Conservation (phyloP, 2,113 vertebrate genomes). For the Chloropsis hardwickii region DNA sequence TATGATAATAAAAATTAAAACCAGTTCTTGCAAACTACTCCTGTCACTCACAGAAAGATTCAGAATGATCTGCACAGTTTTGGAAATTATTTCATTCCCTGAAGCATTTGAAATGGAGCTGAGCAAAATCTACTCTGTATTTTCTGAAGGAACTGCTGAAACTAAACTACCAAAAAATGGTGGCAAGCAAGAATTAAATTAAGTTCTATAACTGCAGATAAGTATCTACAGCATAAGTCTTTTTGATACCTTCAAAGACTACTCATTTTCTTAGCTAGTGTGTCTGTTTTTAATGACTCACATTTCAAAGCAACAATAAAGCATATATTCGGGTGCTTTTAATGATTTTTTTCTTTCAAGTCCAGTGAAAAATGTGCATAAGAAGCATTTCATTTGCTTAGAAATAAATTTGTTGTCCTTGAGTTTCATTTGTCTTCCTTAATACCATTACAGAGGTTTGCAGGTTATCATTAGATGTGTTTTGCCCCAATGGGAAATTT, state of each 20-base stretch:
- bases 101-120: constrained; percentile 13
- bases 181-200: constrained; percentile 28
- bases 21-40: neutral
- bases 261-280: neutral
- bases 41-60: neutral
- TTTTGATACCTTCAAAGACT: constrained; percentile 18
- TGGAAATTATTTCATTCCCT: constrained; percentile 5
- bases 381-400: neutral
- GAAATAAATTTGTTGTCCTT: neutral
- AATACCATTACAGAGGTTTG: neutral
- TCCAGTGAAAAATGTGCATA: constrained; percentile 1
- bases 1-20: neutral
- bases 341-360: constrained; percentile 9
- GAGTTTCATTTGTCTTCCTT: constrained; percentile 2
- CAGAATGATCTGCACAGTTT: neutral
- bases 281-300: constrained; percentile 1
- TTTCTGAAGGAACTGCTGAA: constrained; percentile 6
- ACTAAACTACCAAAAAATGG: neutral
- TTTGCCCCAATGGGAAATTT: neutral
- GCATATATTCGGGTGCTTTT: neutral
- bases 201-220: neutral
- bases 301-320: constrained; percentile 17
- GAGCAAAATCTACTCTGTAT: neutral
- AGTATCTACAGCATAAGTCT: neutral
- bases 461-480: neutral